Evolutionary conservation across 2,113 vertebrate species (phyloP).

Genomic region (Sinocyclocheilus rhinocerous): DNA sequence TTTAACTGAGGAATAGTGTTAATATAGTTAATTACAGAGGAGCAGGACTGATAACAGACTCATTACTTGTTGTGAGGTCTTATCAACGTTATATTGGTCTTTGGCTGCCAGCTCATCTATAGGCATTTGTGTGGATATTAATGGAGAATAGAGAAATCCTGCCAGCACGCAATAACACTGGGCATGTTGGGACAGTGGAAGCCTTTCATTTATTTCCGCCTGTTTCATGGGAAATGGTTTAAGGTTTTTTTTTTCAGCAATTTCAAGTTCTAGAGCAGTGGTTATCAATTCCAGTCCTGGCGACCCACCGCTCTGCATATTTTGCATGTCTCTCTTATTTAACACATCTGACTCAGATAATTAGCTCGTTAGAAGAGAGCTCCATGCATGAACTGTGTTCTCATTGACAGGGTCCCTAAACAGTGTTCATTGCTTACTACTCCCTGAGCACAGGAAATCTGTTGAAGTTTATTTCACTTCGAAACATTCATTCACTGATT

Average conservation of each 20-base stretch:
- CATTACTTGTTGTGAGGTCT: no score
- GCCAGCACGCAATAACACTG: neutral
- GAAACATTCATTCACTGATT: no score
- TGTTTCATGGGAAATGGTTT: slow-evolving; percentile 1
- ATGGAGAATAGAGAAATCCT: slow-evolving; percentile 2
- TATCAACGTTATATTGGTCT: neutral
- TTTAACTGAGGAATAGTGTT: slow-evolving; percentile 6
- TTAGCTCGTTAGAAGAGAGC: no score
- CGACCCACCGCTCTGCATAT: no score
- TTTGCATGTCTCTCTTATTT: no score
- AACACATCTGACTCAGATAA: no score
- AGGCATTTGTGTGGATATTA: slow-evolving; percentile 5
- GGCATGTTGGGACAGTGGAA: slow-evolving; percentile 9
- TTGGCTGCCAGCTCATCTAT: neutral
- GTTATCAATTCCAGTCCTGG: no score
- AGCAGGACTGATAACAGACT: neutral
- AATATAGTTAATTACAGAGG: neutral
- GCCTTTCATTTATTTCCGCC: neutral
- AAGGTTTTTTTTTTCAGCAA: neutral
- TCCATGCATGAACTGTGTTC: no score
- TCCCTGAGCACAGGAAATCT: no score
- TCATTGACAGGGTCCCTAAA: no score
- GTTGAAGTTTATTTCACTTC: no score
- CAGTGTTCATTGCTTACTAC: no score
- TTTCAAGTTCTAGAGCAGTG: neutral